Evolutionary conservation across 2,888 invertebrate genomes (phyloP), one percentile per base, ranked within the genome.

Genomic region (Phoronis australis): DNA sequence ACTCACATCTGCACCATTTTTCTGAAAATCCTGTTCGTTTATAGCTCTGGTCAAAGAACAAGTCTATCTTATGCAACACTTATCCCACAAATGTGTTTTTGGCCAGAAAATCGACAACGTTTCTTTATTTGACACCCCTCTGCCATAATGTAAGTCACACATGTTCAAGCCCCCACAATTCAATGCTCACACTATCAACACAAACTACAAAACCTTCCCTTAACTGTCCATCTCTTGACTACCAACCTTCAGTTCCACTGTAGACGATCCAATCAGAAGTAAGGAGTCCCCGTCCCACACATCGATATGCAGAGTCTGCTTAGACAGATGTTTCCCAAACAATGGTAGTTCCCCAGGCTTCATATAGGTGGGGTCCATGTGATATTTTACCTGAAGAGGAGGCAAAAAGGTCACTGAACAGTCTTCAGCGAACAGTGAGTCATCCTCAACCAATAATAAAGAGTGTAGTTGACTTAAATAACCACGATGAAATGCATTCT

Each of bases 281-380:
- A 80, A 63, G 1, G 79, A 78, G 51, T 80, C 78, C 0, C 78
- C 79, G 57, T 80, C 78, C 79, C 79, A 80, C 1, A 80, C 75
- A 52, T 80, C 79, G 47, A 80, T 73, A 54, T 73, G 71, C 37
- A 81, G 63, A 2, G 66, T 65, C 54, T 76, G 75, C 26, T 69
- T 65, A 1, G 68, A 56, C 18, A 80, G 57, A 56, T 78, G 79
- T 31, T 75, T 65, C 20, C 76, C 56, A 48, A 81, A 78, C 44
- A 74, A 52, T 18, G 59, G 49, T 18, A 68, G 65, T 54, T 79
- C 78, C 12, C 74, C 75, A 24, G 74, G 71, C 53, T 76, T 74
- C 65, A 78, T 61, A 51, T 59, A 76, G 1, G 63, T 57, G 21
- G 75, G 76, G 56, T 77, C 78, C 50, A 79, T 64, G 37, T 65